Percentiles rank a stretch among this genome's conserved stretches.
Conservation (phyloP, 2,797 vertebrate species). For the Microctenopoma steveboyesi region DNA sequence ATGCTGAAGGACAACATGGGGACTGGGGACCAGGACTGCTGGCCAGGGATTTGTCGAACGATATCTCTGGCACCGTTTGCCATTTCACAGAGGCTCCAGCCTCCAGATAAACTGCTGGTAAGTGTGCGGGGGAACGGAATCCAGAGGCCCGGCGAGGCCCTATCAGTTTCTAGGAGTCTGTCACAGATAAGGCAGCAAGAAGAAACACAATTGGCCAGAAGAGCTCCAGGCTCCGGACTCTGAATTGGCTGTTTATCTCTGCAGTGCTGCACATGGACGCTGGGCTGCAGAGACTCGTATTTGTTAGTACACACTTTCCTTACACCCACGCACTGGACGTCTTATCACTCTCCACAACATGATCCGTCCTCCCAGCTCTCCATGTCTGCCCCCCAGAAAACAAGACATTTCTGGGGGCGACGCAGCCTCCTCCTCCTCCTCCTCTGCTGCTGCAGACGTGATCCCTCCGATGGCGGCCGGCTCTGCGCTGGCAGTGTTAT, state of each 20-base stretch:
- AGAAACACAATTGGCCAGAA: slow-evolving; percentile 67
- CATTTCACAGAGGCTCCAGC: slow-evolving; percentile 78
- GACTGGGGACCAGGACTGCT: slow-evolving; percentile 53
- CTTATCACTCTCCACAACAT: slow-evolving; percentile 29
- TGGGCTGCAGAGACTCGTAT: slow-evolving; percentile 28
- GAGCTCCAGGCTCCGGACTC: slow-evolving; percentile 50
- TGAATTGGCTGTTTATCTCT: slow-evolving; percentile 78
- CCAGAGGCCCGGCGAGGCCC: slow-evolving; percentile 73
- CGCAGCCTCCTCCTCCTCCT: slow-evolving; percentile 9
- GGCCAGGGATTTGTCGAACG: slow-evolving; percentile 69
- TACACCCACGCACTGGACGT: slow-evolving; percentile 15
- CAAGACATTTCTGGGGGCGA: slow-evolving; percentile 11
- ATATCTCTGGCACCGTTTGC: slow-evolving; percentile 77
- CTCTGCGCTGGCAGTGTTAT: slow-evolving; percentile 66
- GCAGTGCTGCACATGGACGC: slow-evolving; percentile 55
- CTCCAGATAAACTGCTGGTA: slow-evolving; percentile 79
- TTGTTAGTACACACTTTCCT: slow-evolving; percentile 42
- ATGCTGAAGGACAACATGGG: slow-evolving; percentile 37
- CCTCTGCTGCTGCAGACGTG: slow-evolving; percentile 46
- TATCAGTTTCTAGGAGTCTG: slow-evolving; percentile 83
- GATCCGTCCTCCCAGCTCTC: slow-evolving; percentile 9
- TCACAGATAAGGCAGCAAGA: slow-evolving; percentile 79
- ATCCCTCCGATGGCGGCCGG: slow-evolving; percentile 54
- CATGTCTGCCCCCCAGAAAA: slow-evolving; percentile 1
- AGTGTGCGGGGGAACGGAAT: slow-evolving; percentile 82